These are phyloP conservation scores for Musca vetustissima DNA, from an alignment of 1,140 invertebrate genomes.

Conservation along the genomic window DNA sequence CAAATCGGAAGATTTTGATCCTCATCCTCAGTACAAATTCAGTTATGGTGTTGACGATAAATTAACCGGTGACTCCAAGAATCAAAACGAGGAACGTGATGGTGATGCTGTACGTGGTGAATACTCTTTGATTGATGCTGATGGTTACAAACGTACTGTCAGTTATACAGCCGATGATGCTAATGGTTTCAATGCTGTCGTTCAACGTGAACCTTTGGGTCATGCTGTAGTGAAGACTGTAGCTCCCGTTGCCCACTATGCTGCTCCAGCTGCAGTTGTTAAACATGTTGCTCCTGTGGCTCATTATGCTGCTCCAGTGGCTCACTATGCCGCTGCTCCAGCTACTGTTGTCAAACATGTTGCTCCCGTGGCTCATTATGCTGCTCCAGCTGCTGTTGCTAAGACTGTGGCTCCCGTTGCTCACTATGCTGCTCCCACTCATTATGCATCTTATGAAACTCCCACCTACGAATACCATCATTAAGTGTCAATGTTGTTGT, in stretches of 20 bases:
- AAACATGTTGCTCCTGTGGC: slow-evolving; percentile 37
- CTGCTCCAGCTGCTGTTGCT: slow-evolving; percentile 31
- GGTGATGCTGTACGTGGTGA: slow-evolving; percentile 60
- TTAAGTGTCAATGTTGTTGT: too few species aligned
- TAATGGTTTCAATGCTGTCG: slow-evolving; percentile 57
- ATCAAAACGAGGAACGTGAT: slow-evolving; percentile 59
- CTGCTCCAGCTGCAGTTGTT: slow-evolving; percentile 32
- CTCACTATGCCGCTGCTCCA: slow-evolving; percentile 36
- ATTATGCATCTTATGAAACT: slow-evolving; percentile 57
- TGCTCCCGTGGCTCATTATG: slow-evolving; percentile 27
- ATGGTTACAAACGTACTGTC: slow-evolving; percentile 52
- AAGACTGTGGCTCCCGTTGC: slow-evolving; percentile 33
- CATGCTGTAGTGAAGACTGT: slow-evolving; percentile 33
- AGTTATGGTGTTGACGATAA: slow-evolving; percentile 57
- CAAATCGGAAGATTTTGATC: slow-evolving; percentile 51
- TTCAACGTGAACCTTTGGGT: slow-evolving; percentile 53
- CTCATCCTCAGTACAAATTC: slow-evolving; percentile 57
- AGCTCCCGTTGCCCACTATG: slow-evolving; percentile 19
- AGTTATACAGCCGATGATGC: slow-evolving; percentile 58
- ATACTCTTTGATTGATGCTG: slow-evolving; percentile 50
- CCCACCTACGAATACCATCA: slow-evolving; percentile 46
- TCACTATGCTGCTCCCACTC: slow-evolving; percentile 41
- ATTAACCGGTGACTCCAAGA: slow-evolving; percentile 61
- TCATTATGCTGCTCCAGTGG: slow-evolving; percentile 31
- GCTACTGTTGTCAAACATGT: slow-evolving; percentile 31